Percentiles rank a stretch among this genome's conserved stretches.
Conservation (phyloP, 92 coral and sea anemone genomes). For the Phenganax stokvisi region DNA sequence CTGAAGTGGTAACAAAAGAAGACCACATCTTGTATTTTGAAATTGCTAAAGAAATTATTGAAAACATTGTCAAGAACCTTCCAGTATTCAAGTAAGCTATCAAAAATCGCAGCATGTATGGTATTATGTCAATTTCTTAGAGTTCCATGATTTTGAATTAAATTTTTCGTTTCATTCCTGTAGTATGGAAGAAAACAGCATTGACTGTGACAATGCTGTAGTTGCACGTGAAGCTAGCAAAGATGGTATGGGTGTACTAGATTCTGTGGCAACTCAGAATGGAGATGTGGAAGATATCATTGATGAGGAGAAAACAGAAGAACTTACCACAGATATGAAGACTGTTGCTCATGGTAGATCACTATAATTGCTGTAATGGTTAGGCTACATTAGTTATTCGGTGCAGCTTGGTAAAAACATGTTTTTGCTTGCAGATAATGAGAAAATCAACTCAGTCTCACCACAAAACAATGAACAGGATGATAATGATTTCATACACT, state of each 20-base stretch:
- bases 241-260: neutral
- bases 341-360: neutral
- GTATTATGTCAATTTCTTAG: neutral
- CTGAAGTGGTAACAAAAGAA: conserved; percentile 84
- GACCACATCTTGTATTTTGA: conserved; percentile 67
- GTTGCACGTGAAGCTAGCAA: neutral
- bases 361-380: neutral
- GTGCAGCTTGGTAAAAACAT: neutral
- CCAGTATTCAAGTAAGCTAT: neutral
- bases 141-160: neutral
- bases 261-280: neutral
- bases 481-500: conserved; percentile 32
- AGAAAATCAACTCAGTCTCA: neutral
- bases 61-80: conserved; percentile 22
- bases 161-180: neutral
- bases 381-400: no score
- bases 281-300: neutral
- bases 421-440: conserved; percentile 8
- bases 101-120: neutral
- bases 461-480: neutral
- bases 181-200: neutral
- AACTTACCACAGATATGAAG: neutral
- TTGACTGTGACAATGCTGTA: neutral
- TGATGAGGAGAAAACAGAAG: conserved; percentile 6
- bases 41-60: conserved; percentile 50